Evolutionary conservation across 2,888 invertebrate genomes (phyloP).

Genomic region (Drosophila cognata): DNA sequence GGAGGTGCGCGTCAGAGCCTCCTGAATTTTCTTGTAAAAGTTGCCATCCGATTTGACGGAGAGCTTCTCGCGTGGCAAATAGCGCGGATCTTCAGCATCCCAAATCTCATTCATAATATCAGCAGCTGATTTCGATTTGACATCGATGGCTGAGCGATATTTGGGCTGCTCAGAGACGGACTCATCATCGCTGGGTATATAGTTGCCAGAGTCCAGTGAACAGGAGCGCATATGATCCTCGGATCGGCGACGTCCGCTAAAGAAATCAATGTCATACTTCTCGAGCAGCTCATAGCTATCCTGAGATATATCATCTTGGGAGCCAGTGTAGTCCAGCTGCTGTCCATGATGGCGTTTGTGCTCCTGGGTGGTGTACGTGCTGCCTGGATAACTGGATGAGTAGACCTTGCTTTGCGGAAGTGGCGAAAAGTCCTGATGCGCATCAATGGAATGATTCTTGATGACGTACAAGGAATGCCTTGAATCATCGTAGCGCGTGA

Average conservation of each 20-base stretch:
- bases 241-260: slow-evolving; percentile 83
- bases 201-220: slow-evolving; percentile 91
- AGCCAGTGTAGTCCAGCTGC: slow-evolving; percentile 86
- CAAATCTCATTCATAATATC: slow-evolving; percentile 92
- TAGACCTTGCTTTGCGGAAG: slow-evolving; percentile 90
- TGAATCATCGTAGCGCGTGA: slow-evolving; percentile 90
- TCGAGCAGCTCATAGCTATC: slow-evolving; percentile 95
- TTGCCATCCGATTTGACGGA: slow-evolving; percentile 90
- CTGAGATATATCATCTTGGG: slow-evolving; percentile 94
- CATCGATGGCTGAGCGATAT: slow-evolving; percentile 87
- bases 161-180: slow-evolving; percentile 87
- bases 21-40: slow-evolving; percentile 90
- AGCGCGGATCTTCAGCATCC: slow-evolving; percentile 91
- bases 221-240: slow-evolving; percentile 88
- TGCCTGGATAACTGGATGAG: slow-evolving; percentile 94
- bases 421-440: slow-evolving; percentile 88
- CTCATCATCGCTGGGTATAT: slow-evolving; percentile 90
- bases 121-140: slow-evolving; percentile 89
- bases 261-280: slow-evolving; percentile 87
- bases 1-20: slow-evolving; percentile 88
- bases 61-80: slow-evolving; percentile 89
- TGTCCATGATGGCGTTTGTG: slow-evolving; percentile 86
- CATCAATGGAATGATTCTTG: slow-evolving; percentile 88
- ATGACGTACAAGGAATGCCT: slow-evolving; percentile 88
- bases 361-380: slow-evolving; percentile 87